phyloP scores from a whole-genome alignment of 1,140 invertebrate genomes.

The Formica selysi region DNA sequence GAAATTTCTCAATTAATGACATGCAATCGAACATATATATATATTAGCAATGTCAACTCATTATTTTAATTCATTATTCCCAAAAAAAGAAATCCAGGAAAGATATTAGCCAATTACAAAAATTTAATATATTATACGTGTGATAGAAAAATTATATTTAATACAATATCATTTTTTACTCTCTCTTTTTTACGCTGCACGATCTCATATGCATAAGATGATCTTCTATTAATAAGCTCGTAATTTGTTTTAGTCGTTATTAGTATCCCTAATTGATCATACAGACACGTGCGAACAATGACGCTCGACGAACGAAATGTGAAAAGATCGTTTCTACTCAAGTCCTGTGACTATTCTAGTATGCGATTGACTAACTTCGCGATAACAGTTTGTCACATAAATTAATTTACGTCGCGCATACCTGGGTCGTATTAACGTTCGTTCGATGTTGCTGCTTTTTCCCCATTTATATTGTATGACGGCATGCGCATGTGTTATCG shows the following conservation, averaged over 20 bases:
- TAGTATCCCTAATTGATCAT: conserved; percentile 44
- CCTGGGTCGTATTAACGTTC: conserved; percentile 17
- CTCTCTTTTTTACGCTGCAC: background rate
- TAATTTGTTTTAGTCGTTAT: conserved; percentile 38
- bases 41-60: too few relatives aligned
- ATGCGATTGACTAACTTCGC: background rate
- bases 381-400: background rate
- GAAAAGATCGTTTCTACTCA: background rate
- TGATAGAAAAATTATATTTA: background rate
- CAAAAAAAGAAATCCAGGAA: background rate
- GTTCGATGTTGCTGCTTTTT: background rate
- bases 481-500: background rate
- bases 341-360: background rate
- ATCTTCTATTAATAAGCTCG: conserved; percentile 44
- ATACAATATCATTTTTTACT: background rate
- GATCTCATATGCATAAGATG: background rate
- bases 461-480: conserved; percentile 22
- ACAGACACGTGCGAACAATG: background rate
- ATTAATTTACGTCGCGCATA: conserved; percentile 21
- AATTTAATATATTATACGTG: background rate
- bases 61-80: background rate
- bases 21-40: background rate
- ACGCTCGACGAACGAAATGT: background rate
- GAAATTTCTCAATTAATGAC: background rate
- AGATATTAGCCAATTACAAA: background rate